Evolutionary conservation across 2,888 invertebrate species (phyloP), one percentile per base, ranked within the genome.

Genomic region (Esperia sulphurella): DNA sequence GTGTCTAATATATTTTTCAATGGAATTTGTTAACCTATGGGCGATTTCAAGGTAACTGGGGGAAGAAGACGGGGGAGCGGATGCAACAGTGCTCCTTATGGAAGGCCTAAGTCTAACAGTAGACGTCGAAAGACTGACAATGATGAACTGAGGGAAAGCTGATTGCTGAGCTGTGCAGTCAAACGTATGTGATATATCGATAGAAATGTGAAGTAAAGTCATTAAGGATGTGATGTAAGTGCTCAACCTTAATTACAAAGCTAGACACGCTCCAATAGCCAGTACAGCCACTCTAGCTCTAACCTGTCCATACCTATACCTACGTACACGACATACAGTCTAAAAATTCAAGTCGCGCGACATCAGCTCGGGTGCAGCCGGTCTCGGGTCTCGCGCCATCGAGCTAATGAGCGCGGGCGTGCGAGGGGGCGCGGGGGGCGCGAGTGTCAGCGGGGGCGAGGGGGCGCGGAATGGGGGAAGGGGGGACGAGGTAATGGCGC

Each of bases 321-420:
- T 21, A 21, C 21, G 21, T 40, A 39, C 41, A 29, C 40, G 21
- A 54, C 52, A 38, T 49, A 52, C 33, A 56, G 49, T 68, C 68
- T 79, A 82, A 83, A 83, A 83, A 82, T 79, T 79, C 79, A 74
- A 71, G 77, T 69, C 76, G 76, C 75, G 76, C 75, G 73, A 59
- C 77, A 67, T 71, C 71, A 72, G 65, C 71, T 63, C 70, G 70
- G 68, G 69, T 79, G 79, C 81, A 80, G 73, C 47, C 39, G 45
- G 40, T 40, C 45, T 44, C 43, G 39, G 45, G 75, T 74, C 72
- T 67, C 79, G 75, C 75, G 75, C 77, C 77, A 78, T 75, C 76
- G 77, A 63, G 75, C 77, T 81, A 82, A 82, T 82, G 78, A 82
- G 79, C 66, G 68, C 54, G 64, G 59, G 59, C 61, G 64, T 53